Percentiles rank a stretch among this genome's conserved stretches.
These are phyloP conservation scores for Agriopis marginaria DNA, from an alignment of 2,888 invertebrate species.

Conservation along the genomic window DNA sequence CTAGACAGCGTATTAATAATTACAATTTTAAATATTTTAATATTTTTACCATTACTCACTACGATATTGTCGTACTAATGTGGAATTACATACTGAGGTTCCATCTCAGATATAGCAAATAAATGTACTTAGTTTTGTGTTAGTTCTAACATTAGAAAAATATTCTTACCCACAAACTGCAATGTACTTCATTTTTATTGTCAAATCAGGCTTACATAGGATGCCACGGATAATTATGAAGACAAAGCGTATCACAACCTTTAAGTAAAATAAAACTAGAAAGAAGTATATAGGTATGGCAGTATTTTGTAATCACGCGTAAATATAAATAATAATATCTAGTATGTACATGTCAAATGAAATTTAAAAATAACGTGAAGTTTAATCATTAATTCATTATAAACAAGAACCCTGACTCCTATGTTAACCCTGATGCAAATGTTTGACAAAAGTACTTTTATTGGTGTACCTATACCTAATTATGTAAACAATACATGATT, in stretches of 20 bases:
- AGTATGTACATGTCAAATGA: neutral
- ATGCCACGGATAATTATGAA: constrained; percentile 34
- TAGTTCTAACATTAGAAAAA: constrained; percentile 79
- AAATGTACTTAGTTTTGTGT: constrained; percentile 58
- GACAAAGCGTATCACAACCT: neutral
- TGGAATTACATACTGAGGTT: constrained; percentile 65
- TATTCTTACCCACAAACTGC: constrained; percentile 62
- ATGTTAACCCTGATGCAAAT: neutral
- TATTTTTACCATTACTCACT: constrained; percentile 64
- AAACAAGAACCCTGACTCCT: constrained; percentile 14
- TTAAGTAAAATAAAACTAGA: neutral
- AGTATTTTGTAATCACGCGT: constrained; percentile 5
- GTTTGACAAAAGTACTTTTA: neutral
- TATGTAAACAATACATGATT: neutral
- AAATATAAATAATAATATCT: neutral
- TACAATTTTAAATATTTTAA: constrained; percentile 67
- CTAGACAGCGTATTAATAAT: constrained; percentile 72
- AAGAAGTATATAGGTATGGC: constrained; percentile 3
- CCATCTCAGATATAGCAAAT: constrained; percentile 80
- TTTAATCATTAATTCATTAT: neutral
- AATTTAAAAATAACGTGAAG: too few relatives aligned
- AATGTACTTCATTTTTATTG: constrained; percentile 48
- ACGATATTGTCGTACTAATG: constrained; percentile 81
- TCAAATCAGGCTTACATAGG: constrained; percentile 44
- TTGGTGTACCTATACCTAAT: constrained; percentile 1